These are phyloP conservation scores for Aporophyla lueneburgensis DNA, from an alignment of 2,888 invertebrate species.

Conservation along the genomic window DNA sequence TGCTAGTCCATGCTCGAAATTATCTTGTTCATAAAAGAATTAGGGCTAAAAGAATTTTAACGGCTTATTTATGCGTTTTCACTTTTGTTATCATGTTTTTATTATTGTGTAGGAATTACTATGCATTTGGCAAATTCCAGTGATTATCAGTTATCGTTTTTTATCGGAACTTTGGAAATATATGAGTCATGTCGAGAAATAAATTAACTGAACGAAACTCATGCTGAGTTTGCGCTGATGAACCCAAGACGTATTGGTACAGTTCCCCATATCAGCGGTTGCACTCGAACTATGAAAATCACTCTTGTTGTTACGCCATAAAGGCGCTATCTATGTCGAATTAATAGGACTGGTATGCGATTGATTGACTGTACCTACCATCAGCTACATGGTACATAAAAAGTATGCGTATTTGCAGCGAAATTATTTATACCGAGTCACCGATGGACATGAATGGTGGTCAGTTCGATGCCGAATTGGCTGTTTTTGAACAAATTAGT, in stretches of 20 bases:
- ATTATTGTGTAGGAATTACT: constrained; percentile 15
- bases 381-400: too few relatives aligned
- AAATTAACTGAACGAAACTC: not conserved
- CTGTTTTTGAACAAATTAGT: too few relatives aligned
- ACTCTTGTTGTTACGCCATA: not conserved
- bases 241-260: not conserved
- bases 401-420: too few relatives aligned
- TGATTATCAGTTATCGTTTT: constrained; percentile 13
- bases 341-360: not conserved
- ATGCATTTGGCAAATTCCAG: constrained; percentile 14
- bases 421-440: too few relatives aligned
- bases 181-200: not conserved
- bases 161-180: not conserved
- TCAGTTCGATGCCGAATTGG: too few relatives aligned
- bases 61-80: constrained; percentile 1
- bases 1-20: not conserved
- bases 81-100: constrained; percentile 26
- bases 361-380: not conserved
- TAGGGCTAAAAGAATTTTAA: constrained; percentile 1
- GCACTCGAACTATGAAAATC: not conserved
- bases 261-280: too few relatives aligned
- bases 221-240: not conserved
- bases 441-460: too few relatives aligned
- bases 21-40: constrained; percentile 31
- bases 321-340: not conserved